Conservation (phyloP, 2,113 vertebrate genomes). For the Gymnorhina tibicen region DNA sequence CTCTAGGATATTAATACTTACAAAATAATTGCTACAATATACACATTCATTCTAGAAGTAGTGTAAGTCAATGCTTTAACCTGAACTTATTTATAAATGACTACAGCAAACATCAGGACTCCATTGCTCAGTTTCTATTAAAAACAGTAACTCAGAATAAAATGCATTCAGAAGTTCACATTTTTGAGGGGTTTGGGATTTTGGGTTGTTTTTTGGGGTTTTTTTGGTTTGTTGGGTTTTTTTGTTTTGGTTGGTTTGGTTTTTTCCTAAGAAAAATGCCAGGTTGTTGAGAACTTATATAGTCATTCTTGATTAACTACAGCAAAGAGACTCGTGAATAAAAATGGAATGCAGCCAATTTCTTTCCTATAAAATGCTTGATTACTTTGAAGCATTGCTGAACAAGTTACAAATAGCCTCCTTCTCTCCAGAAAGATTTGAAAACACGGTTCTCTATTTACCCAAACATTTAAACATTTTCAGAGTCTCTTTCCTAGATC, state of each 20-base stretch:
- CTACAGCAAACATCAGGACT: background rate
- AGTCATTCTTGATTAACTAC: background rate
- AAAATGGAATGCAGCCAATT: background rate
- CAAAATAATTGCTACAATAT: background rate
- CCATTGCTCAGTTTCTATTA: background rate
- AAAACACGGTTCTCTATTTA: background rate
- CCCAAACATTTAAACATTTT: background rate
- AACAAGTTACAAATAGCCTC: background rate
- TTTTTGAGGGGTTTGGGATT: background rate
- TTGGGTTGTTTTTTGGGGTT: fast-evolving
- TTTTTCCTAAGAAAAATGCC: background rate
- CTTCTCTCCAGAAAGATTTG: background rate
- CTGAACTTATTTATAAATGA: background rate
- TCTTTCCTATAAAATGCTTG: background rate
- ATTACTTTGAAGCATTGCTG: background rate
- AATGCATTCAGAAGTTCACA: background rate
- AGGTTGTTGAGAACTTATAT: background rate
- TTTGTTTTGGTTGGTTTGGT: fast-evolving
- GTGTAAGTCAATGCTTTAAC: background rate
- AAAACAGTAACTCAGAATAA: background rate
- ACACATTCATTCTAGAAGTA: background rate
- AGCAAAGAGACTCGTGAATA: background rate
- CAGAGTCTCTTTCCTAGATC: background rate
- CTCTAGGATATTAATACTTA: background rate
- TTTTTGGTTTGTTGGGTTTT: background rate